These are phyloP conservation scores for Ctena decussata DNA, from an alignment of 2,888 invertebrate species.

Conservation along the genomic window DNA sequence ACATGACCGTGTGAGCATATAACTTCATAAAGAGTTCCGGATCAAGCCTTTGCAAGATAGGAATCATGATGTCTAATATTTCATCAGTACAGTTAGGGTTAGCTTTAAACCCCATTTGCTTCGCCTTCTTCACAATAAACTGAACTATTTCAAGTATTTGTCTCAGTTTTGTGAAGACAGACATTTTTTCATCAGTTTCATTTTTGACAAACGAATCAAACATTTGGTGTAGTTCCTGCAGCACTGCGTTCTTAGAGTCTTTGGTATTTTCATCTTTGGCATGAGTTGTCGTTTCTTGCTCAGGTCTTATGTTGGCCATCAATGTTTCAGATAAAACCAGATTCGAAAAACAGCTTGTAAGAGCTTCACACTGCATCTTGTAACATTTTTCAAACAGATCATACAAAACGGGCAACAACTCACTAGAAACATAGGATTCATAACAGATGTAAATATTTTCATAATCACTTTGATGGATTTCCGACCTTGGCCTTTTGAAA, in stretches of 20 bases:
- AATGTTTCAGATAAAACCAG: neutral
- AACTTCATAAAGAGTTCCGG: neutral
- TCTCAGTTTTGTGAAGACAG: neutral
- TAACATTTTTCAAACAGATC: neutral
- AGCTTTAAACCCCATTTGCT: neutral
- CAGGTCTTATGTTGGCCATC: neutral
- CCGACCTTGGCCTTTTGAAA: neutral
- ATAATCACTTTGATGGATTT: neutral
- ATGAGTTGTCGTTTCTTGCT: neutral
- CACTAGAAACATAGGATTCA: neutral
- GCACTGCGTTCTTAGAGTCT: neutral
- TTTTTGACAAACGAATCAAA: neutral
- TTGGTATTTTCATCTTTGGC: neutral
- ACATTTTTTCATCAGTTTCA: neutral
- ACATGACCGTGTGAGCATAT: neutral
- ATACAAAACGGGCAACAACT: neutral
- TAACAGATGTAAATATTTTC: neutral
- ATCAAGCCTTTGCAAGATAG: neutral
- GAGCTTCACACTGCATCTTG: neutral
- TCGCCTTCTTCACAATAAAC: neutral
- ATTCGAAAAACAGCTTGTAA: neutral
- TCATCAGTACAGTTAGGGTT: neutral
- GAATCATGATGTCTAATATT: neutral
- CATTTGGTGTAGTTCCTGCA: neutral
- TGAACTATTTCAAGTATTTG: neutral